Conservation (phyloP, 1,140 invertebrate genomes). For the Maniola jurtina region DNA sequence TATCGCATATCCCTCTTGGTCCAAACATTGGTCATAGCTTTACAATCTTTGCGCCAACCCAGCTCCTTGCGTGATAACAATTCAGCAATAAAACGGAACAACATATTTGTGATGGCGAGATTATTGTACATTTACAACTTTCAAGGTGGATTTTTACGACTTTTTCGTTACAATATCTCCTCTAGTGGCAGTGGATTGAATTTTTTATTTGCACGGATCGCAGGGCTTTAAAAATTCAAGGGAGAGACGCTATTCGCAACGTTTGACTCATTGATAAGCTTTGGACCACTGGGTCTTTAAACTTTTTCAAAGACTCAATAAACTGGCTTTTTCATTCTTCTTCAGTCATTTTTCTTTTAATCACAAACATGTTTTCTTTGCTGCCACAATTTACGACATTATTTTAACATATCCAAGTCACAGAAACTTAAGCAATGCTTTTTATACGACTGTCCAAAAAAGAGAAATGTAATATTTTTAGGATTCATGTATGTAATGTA, state of each 20-base stretch:
- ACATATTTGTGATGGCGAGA: conserved; percentile 21
- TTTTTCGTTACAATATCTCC: conserved; percentile 23
- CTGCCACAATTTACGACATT: no score
- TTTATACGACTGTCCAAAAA: no score
- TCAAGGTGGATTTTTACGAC: conserved; percentile 23
- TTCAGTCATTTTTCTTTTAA: no score
- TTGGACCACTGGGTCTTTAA: background rate
- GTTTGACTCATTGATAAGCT: background rate
- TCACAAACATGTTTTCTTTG: no score
- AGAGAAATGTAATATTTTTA: no score
- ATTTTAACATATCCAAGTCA: no score
- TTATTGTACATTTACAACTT: conserved; percentile 19
- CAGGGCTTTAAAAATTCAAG: background rate
- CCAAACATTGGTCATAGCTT: background rate
- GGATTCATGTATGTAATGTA: no score
- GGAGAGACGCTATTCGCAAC: background rate
- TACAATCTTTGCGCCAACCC: background rate
- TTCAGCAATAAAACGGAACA: conserved; percentile 11
- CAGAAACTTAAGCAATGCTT: no score
- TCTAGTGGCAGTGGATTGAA: conserved; percentile 22
- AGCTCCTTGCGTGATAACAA: conserved; percentile 1
- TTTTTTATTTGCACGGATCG: conserved; percentile 19
- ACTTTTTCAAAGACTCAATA: no score
- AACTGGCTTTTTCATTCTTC: no score
- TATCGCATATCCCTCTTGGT: background rate